Base-by-base conservation (phyloP, 2,888 invertebrate species). In the Palloptera scutellata region DNA sequence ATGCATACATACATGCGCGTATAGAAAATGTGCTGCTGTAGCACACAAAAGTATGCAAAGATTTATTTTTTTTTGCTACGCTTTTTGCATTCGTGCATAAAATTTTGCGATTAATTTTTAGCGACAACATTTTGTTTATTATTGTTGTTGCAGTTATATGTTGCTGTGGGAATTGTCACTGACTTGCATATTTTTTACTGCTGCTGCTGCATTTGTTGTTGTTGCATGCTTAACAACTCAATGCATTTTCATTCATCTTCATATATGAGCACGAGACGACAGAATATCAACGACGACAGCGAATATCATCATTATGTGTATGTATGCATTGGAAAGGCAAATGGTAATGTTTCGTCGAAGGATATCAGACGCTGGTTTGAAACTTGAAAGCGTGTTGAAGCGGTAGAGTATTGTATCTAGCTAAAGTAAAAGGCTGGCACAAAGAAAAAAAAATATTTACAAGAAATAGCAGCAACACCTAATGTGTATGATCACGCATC, bases 71-170 rank as follows among this genome's bases (percentile, higher is more conserved):
- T 53, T 53, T 53, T 53, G 4, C 19, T 8, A 17, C 17, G 12
- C 53, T 11, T 53, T 11, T 53, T 51, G 57, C 42, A 58, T 61
- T 66, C 57, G 61, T 66, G 66, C 66, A 66, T 66, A 66, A 55
- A 66, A 66, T 66, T 66, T 66, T 54, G 45, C 57, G 61, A 55
- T 66, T 66, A 66, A 66, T 66, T 61, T 66, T 55, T 45, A 48
- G 66, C 48, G 66, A 66, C 66, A 66, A 53, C 54, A 54, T 41
- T 61, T 51, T 54, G 55, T 40, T 64, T 30, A 53, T 41, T 61
- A 55, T 41, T 68, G 55, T 55, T 67, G 43, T 67, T 53, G 60
- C 43, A 30, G 30, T 30, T 30, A 30, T 30, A 30, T 30, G 30
- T 30, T 30, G 30, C 43, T 40, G 8, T 58, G 13, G 58, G 48